phyloP scores from a whole-genome alignment of 2,113 vertebrate genomes.

The Lycocorax pyrrhopterus region DNA sequence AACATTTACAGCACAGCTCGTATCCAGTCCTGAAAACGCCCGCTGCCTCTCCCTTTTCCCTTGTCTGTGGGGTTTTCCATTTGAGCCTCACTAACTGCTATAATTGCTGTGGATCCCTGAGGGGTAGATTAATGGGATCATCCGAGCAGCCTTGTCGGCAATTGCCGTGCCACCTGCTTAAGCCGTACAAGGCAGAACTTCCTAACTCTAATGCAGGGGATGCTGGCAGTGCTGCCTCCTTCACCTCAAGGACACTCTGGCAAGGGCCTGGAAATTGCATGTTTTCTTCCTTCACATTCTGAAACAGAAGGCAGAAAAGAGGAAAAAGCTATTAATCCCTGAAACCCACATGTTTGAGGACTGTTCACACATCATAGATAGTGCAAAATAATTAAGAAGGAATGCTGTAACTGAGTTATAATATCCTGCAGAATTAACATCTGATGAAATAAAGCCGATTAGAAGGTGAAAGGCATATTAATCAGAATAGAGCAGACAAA shows the following conservation, averaged over 20 bases:
- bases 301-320: background rate
- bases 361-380: background rate
- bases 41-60: background rate
- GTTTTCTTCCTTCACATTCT: background rate
- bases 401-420: background rate
- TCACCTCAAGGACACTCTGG: background rate
- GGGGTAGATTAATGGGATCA: conserved; percentile 41
- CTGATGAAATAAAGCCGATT: background rate
- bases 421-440: background rate
- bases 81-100: conserved; percentile 16
- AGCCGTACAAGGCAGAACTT: background rate
- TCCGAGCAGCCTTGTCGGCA: background rate
- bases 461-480: background rate
- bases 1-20: conserved; percentile 13
- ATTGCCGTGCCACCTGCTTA: background rate
- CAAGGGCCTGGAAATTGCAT: background rate
- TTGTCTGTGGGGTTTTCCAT: conserved; percentile 21
- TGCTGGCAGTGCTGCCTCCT: background rate
- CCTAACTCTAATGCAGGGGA: background rate
- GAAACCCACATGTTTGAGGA: background rate
- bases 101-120: conserved; percentile 34
- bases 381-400: background rate
- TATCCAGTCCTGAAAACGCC: conserved; percentile 19
- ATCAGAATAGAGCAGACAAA: background rate
- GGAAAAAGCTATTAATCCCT: background rate